A percentile compares a stretch with the other conserved stretches of the same genome.
Conservation (phyloP, 2,888 invertebrate species). For the Drosophila anomelani region DNA sequence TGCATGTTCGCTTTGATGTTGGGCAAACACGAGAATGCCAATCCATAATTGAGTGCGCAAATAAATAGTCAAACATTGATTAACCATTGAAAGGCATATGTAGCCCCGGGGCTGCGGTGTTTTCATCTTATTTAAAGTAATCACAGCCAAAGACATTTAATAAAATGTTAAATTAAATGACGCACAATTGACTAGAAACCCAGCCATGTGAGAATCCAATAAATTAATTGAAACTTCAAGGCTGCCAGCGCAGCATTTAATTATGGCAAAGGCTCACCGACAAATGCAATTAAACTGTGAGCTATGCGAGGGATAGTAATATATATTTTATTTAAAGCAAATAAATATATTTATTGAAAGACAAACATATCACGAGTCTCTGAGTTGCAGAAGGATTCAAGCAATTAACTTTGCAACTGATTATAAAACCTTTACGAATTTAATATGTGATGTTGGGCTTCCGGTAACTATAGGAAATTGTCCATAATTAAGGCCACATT, state of each 20-base stretch:
- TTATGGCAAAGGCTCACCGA: background rate
- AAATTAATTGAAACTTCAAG: background rate
- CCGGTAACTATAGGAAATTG: constrained; percentile 3
- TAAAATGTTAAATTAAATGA: constrained; percentile 2
- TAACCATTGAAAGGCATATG: constrained; percentile 4
- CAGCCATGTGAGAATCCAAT: background rate
- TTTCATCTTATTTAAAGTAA: constrained; percentile 1
- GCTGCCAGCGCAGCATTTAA: no score
- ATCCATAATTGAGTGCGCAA: constrained; percentile 36
- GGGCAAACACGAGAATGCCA: constrained; percentile 15
- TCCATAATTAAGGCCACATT: constrained; percentile 16
- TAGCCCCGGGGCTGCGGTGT: constrained; percentile 1
- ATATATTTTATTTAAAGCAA: background rate
- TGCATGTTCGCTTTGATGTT: constrained; percentile 19
- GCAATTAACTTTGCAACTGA: background rate
- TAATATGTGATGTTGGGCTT: background rate
- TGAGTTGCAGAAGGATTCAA: background rate
- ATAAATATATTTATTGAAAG: background rate
- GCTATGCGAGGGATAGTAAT: background rate
- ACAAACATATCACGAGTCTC: background rate
- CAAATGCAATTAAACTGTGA: constrained; percentile 3
- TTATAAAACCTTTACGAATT: background rate
- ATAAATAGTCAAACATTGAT: constrained; percentile 30
- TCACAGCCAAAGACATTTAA: constrained; percentile 2
- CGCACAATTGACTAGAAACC: background rate